A percentile compares a stretch with the other conserved stretches of the same genome.
Conservation (phyloP, 2,797 vertebrate genomes). For the Cuculus canorus region DNA sequence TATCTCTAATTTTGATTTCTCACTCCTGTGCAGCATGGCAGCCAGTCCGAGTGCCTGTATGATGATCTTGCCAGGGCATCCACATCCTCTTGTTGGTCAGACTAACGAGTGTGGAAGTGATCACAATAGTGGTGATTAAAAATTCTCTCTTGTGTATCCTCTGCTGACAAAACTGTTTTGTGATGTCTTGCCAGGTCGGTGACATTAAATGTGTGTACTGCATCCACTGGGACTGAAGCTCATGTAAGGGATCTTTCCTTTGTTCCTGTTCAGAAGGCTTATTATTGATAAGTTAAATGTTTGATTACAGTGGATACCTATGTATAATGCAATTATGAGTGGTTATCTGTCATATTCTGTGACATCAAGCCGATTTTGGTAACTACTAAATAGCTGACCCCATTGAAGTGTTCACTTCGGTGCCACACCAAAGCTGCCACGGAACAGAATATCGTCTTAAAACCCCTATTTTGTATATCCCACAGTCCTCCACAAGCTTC, state of each 20-base stretch:
- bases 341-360: background rate
- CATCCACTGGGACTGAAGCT: background rate
- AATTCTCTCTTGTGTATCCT: background rate
- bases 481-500: background rate
- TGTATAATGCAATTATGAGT: background rate
- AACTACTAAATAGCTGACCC: constrained; percentile 6
- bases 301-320: constrained; percentile 48
- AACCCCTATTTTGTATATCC: background rate
- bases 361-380: background rate
- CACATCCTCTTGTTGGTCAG: background rate
- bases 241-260: constrained; percentile 33
- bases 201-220: constrained; percentile 32
- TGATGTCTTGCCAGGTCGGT: background rate
- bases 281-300: constrained; percentile 51
- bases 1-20: background rate
- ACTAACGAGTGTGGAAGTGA: background rate
- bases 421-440: background rate
- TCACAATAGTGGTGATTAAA: background rate
- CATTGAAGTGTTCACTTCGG: background rate
- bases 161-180: background rate
- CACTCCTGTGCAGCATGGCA: background rate
- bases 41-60: background rate
- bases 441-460: background rate
- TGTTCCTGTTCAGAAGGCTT: constrained; percentile 25
- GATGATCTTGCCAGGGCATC: background rate